A percentile compares a stretch with the other conserved stretches of the same genome.
phyloP scores from a whole-genome alignment of 2,113 vertebrate species.

The Platichthys stellatus region DNA sequence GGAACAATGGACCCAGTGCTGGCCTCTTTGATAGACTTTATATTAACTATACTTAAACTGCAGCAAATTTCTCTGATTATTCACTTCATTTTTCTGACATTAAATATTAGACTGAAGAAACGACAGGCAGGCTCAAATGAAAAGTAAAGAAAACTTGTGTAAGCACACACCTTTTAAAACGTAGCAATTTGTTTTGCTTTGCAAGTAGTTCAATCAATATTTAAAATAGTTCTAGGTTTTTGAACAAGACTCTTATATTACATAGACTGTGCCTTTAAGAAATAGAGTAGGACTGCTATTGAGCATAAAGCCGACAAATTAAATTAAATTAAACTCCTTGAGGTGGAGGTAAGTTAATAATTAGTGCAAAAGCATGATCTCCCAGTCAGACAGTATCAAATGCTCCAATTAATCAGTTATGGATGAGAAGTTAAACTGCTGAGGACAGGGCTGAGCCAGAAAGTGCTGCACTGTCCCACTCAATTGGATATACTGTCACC shows the following conservation, averaged over 20 bases:
- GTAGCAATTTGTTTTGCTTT: neutral
- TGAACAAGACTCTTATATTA: neutral
- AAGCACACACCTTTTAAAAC: neutral
- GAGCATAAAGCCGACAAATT: neutral
- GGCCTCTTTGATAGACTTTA: neutral
- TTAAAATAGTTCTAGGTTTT: neutral
- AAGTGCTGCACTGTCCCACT: conserved; percentile 35
- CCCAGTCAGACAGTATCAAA: neutral
- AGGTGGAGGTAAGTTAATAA: conserved; percentile 16
- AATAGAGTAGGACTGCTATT: neutral
- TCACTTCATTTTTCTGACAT: neutral
- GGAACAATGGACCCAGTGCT: neutral
- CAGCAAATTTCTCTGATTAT: neutral
- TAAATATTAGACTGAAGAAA: neutral
- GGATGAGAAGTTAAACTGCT: conserved; percentile 38
- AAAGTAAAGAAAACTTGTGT: neutral
- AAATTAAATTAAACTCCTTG: neutral
- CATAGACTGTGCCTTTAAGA: neutral
- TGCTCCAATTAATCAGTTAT: conserved; percentile 23
- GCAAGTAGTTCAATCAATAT: neutral
- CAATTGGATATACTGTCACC: conserved; percentile 56
- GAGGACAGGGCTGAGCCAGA: conserved; percentile 27
- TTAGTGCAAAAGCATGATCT: conserved; percentile 17
- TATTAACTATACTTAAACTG: neutral
- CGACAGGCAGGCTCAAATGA: neutral